Evolutionary conservation across 2,888 invertebrate species (phyloP).

Genomic region (Plebejus argus): DNA sequence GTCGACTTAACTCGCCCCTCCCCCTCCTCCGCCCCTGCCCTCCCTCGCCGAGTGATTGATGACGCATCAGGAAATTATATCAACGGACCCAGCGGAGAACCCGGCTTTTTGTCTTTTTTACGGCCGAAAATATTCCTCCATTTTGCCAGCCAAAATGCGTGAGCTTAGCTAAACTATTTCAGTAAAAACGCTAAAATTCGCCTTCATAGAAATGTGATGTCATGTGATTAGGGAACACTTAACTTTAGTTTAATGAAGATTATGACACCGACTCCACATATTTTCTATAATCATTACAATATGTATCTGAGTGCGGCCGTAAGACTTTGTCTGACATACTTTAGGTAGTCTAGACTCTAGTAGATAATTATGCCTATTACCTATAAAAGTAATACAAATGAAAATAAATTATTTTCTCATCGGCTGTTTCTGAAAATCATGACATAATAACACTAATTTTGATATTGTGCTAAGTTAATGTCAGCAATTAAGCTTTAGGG

Average conservation of each 20-base stretch:
- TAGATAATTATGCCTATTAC: no score
- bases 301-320: no score
- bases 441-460: neutral
- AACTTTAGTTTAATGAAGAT: no score
- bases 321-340: no score
- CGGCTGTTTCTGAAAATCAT: neutral
- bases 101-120: conserved; percentile 38
- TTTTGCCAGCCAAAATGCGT: conserved; percentile 30
- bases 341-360: no score
- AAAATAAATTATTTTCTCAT: no score
- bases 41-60: conserved; percentile 70
- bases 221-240: no score
- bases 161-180: conserved; percentile 23
- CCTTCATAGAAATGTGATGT: neutral
- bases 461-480: conserved; percentile 33
- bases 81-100: conserved; percentile 45
- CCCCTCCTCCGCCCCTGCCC: conserved; percentile 55
- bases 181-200: neutral
- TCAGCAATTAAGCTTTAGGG: conserved; percentile 44
- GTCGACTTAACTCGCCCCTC: conserved; percentile 74
- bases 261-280: no score
- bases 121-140: conserved; percentile 5
- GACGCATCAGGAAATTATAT: conserved; percentile 68
- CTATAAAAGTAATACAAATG: no score
- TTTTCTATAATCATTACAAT: no score